phyloP scores from a whole-genome alignment of 1,140 invertebrate genomes.

The Delia radicum region DNA sequence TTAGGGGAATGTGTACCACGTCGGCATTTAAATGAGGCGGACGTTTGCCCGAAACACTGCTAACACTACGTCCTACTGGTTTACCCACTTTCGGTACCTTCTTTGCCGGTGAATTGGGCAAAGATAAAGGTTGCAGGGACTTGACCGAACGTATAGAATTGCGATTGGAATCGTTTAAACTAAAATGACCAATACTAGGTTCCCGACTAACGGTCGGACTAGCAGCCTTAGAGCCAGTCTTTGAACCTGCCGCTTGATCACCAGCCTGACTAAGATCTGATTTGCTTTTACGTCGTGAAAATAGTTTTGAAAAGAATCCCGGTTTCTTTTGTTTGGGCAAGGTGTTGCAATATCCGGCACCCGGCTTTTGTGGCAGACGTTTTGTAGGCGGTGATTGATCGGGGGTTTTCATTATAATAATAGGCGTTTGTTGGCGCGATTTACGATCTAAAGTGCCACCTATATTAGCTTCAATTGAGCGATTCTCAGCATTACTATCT shows the following conservation, averaged over 20 bases:
- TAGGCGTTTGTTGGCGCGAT: slow-evolving; percentile 46
- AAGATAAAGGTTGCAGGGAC: slow-evolving; percentile 31
- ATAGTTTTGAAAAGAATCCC: slow-evolving; percentile 68
- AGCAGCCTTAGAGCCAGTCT: slow-evolving; percentile 31
- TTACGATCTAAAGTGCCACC: slow-evolving; percentile 26
- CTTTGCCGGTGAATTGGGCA: slow-evolving; percentile 35
- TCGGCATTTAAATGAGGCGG: slow-evolving; percentile 50
- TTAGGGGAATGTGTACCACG: slow-evolving; percentile 64
- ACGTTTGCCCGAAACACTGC: slow-evolving; percentile 61
- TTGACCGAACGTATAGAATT: slow-evolving; percentile 41
- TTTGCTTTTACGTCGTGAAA: slow-evolving; percentile 59
- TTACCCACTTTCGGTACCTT: slow-evolving; percentile 54
- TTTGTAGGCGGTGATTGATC: slow-evolving; percentile 55
- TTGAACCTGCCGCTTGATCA: slow-evolving; percentile 23
- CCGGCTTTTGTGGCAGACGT: slow-evolving; percentile 56
- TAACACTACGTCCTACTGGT: slow-evolving; percentile 60
- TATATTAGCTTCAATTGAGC: slow-evolving; percentile 45
- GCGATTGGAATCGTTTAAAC: slow-evolving; percentile 41
- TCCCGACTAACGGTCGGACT: slow-evolving; percentile 38
- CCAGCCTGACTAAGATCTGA: too few relatives aligned
- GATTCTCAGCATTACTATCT: slow-evolving; percentile 46
- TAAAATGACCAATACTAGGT: slow-evolving; percentile 43
- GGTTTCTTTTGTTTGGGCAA: slow-evolving; percentile 63
- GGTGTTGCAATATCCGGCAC: too few relatives aligned
- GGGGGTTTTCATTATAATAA: slow-evolving; percentile 41